These are phyloP conservation scores for Diglossa cyanea DNA, from an alignment of 2,797 vertebrate genomes.

Conservation along the genomic window DNA sequence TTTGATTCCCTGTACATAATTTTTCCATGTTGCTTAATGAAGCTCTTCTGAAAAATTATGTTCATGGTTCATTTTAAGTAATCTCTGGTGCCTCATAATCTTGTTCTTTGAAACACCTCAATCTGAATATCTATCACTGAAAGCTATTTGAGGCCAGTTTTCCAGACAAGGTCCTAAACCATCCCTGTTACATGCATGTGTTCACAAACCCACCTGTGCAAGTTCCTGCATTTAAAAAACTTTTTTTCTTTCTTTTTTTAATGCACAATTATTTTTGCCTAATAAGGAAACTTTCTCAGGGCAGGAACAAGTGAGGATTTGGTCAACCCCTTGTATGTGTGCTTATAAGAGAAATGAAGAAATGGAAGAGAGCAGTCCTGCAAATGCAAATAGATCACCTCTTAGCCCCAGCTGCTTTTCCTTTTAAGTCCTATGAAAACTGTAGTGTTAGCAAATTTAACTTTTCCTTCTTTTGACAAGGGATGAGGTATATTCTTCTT, in stretches of 20 bases:
- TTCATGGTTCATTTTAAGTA: background rate
- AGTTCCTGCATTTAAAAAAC: background rate
- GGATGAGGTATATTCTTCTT: background rate
- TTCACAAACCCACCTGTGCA: background rate
- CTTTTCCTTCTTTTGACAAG: background rate
- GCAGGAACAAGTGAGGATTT: background rate
- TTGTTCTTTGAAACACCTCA: background rate
- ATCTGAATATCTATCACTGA: background rate
- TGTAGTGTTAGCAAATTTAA: background rate
- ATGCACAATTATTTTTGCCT: background rate
- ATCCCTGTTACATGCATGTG: background rate
- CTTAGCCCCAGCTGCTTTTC: background rate
- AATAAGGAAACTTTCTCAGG: background rate
- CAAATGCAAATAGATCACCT: background rate
- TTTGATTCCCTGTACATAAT: background rate
- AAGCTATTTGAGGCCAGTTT: background rate
- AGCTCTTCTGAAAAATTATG: background rate
- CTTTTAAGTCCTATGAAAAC: background rate
- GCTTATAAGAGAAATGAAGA: background rate
- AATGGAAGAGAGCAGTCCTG: background rate
- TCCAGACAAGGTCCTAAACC: background rate
- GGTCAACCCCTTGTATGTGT: background rate
- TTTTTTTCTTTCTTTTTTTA: background rate
- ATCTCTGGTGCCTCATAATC: background rate
- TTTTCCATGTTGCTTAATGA: background rate